Conservation (phyloP, 2,888 invertebrate genomes). For the Eupithecia subumbrata region DNA sequence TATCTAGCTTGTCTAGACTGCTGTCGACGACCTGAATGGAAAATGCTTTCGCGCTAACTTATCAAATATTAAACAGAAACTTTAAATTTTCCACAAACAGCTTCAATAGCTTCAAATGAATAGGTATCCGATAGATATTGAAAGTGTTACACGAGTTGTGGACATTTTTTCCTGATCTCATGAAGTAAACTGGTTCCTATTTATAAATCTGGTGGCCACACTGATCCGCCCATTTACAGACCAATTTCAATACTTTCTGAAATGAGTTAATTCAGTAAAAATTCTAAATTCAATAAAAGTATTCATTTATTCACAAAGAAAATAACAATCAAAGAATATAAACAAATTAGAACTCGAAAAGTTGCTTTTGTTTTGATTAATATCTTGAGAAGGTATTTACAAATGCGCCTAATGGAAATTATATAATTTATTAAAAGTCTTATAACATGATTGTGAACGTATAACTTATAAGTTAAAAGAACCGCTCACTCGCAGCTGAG, state of each 20-base stretch:
- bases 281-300: too few species aligned
- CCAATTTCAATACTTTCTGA: too few species aligned
- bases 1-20: conserved; percentile 40
- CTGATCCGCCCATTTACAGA: too few species aligned
- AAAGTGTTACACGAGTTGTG: neutral
- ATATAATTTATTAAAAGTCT: neutral
- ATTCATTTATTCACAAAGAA: too few species aligned
- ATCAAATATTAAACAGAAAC: conserved; percentile 11
- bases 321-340: too few species aligned
- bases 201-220: too few species aligned
- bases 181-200: too few species aligned
- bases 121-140: neutral
- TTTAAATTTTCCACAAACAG: neutral
- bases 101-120: conserved; percentile 3
- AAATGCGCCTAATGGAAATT: neutral
- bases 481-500: conserved; percentile 58
- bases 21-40: conserved; percentile 46
- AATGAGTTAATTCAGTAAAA: too few species aligned
- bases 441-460: neutral
- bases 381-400: neutral
- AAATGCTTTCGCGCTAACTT: conserved; percentile 21
- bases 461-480: conserved; percentile 34
- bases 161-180: neutral
- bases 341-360: neutral
- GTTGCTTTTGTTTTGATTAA: neutral